These are phyloP conservation scores for Triplophysa tibetana DNA, from an alignment of 2,113 vertebrate species.

Conservation along the genomic window DNA sequence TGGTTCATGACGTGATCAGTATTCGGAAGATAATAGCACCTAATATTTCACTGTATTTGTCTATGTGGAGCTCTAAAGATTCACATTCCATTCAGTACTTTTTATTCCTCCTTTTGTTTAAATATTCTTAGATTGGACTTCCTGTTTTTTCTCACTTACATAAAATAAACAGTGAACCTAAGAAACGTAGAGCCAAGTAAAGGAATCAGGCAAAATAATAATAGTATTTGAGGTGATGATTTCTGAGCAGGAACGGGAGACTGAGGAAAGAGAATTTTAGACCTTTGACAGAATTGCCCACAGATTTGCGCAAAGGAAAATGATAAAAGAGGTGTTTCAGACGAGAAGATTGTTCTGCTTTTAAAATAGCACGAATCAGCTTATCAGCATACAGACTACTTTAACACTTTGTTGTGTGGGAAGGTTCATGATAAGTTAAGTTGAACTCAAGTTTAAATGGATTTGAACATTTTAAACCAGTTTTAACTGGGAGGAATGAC, in stretches of 20 bases:
- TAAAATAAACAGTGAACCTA: not conserved
- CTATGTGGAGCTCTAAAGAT: slow-evolving; percentile 12
- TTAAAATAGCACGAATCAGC: not conserved
- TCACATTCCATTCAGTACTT: not conserved
- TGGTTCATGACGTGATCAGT: not conserved
- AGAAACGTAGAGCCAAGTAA: not conserved
- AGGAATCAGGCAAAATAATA: not conserved
- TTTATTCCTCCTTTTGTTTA: not conserved
- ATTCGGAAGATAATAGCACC: not conserved
- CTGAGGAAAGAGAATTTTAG: not conserved
- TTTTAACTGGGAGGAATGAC: not conserved
- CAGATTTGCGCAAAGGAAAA: not conserved
- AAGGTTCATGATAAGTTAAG: not conserved
- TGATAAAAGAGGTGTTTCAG: not conserved
- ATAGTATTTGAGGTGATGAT: not conserved
- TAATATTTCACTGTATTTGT: not conserved
- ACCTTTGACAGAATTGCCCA: not conserved
- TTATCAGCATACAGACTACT: not conserved
- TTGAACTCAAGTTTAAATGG: not conserved
- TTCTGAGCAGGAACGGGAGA: not conserved
- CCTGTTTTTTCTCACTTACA: not conserved
- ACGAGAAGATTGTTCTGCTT: not conserved
- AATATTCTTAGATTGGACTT: not conserved
- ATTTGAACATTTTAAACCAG: not conserved
- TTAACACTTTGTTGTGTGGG: not conserved